Evolutionary conservation across 2,113 vertebrate genomes (phyloP).

Genomic region (Cathartes aura): DNA sequence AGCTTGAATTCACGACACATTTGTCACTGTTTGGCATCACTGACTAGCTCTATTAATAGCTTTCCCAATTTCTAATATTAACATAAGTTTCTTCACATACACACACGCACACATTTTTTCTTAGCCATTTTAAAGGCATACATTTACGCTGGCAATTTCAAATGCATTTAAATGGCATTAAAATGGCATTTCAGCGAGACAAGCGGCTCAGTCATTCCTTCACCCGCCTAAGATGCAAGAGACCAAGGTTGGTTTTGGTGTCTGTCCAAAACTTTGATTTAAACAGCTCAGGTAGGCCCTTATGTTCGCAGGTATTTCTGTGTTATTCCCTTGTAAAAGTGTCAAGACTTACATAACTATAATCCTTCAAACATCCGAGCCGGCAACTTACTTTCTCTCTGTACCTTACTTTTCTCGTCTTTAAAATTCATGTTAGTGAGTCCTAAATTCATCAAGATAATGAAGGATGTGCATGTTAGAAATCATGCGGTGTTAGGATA

Average conservation of each 20-base stretch:
- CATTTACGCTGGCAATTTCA: background rate
- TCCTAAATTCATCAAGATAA: background rate
- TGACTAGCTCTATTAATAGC: background rate
- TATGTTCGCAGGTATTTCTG: background rate
- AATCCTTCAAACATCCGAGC: background rate
- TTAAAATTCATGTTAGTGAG: background rate
- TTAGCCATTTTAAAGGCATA: background rate
- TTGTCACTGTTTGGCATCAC: background rate
- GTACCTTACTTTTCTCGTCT: background rate
- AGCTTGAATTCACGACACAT: background rate
- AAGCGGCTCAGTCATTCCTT: background rate
- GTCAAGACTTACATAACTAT: background rate
- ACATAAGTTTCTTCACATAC: background rate
- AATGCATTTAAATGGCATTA: background rate
- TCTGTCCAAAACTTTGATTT: background rate
- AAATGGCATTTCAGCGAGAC: background rate
- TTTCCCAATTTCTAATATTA: background rate
- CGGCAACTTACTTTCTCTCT: background rate
- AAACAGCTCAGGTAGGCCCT: background rate
- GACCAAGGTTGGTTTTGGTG: background rate
- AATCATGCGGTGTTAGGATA: constrained; percentile 1
- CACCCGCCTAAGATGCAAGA: background rate
- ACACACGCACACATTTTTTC: accelerated
- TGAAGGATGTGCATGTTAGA: background rate
- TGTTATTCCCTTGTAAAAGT: background rate